phyloP scores from a whole-genome alignment of 1,140 invertebrate species.

The Vanessa tameamea region DNA sequence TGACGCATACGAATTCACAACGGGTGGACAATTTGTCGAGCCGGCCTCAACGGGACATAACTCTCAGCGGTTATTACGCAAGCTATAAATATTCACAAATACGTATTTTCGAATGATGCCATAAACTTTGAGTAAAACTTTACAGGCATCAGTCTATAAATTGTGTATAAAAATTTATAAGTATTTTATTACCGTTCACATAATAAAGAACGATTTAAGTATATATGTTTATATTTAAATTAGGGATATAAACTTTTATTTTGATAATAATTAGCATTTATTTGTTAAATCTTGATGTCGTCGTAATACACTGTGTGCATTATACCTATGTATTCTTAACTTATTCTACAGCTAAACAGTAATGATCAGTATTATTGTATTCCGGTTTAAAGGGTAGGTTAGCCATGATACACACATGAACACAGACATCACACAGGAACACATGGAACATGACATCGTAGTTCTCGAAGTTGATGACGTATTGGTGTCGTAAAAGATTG shows the following conservation, averaged over 20 bases:
- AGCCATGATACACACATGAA: too few species aligned
- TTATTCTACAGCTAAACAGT: too few species aligned
- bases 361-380: too few species aligned
- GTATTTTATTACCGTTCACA: constrained; percentile 14
- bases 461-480: too few species aligned
- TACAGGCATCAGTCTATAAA: constrained; percentile 30
- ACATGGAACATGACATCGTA: too few species aligned
- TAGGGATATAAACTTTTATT: background rate
- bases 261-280: background rate
- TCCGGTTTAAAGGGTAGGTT: too few species aligned
- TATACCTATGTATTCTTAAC: too few species aligned
- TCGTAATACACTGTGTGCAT: too few species aligned
- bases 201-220: constrained; percentile 1
- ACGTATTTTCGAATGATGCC: constrained; percentile 32
- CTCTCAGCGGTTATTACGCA: constrained; percentile 54
- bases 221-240: background rate
- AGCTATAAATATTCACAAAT: constrained; percentile 48
- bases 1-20: constrained; percentile 58
- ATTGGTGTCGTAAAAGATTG: too few species aligned
- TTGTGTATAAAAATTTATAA: constrained; percentile 34
- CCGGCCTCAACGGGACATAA: constrained; percentile 55
- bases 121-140: constrained; percentile 37
- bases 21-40: constrained; percentile 63
- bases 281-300: background rate
- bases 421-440: too few species aligned